A percentile compares a stretch with the other conserved stretches of the same genome.
Evolutionary conservation across 2,113 vertebrate species (phyloP).

Genomic region (Rhagologus leucostigma): DNA sequence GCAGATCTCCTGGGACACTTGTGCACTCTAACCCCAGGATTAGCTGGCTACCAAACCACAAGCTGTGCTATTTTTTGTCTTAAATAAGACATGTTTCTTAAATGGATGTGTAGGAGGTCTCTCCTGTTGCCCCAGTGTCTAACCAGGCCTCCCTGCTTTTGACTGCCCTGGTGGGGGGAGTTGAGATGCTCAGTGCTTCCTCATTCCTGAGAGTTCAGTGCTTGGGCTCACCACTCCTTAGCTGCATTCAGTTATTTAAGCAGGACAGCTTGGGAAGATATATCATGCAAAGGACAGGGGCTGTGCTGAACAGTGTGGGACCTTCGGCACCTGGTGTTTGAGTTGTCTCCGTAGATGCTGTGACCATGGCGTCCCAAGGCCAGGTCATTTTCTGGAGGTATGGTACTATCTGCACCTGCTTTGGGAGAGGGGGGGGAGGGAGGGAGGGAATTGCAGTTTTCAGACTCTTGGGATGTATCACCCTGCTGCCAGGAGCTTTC

Average conservation of each 20-base stretch:
- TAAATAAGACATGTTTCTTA: background rate
- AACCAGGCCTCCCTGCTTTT: background rate
- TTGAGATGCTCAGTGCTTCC: background rate
- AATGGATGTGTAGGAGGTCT: background rate
- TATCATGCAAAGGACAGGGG: background rate
- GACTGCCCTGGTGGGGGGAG: background rate
- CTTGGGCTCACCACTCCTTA: slow-evolving; percentile 1
- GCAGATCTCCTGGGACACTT: background rate
- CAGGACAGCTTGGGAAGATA: background rate
- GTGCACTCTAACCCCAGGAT: background rate
- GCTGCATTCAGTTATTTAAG: slow-evolving; percentile 31
- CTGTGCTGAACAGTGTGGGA: background rate
- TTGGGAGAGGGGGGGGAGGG: background rate
- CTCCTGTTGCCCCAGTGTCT: background rate
- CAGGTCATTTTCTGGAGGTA: slow-evolving; percentile 45
- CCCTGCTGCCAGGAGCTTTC: background rate
- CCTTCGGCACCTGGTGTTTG: background rate
- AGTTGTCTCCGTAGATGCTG: background rate
- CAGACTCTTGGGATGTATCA: background rate
- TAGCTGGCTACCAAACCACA: background rate
- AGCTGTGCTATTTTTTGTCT: background rate
- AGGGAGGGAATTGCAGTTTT: background rate
- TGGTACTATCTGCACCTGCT: background rate
- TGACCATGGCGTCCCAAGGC: slow-evolving; percentile 13
- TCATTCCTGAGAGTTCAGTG: slow-evolving; percentile 18